These are phyloP conservation scores for Pipa parva DNA, from an alignment of 2,113 vertebrate species.

Conservation along the genomic window DNA sequence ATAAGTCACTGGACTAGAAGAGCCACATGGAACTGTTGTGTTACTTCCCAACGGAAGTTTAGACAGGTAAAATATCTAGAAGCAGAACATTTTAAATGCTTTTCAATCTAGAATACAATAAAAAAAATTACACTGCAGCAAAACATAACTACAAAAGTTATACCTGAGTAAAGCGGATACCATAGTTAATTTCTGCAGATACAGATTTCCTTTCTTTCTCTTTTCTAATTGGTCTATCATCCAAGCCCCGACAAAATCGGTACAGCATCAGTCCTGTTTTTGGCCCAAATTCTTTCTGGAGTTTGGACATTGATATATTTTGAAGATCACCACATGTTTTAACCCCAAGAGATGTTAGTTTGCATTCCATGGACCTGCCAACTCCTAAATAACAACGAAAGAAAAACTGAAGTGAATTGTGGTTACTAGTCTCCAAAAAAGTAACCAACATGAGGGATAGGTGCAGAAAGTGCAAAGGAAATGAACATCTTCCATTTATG, in stretches of 20 bases:
- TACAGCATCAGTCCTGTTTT: constrained; percentile 92
- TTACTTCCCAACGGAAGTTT: no score
- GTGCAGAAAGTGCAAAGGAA: no score
- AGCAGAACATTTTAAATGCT: no score
- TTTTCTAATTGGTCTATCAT: constrained; percentile 86
- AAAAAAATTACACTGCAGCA: not conserved
- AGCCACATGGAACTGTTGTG: no score
- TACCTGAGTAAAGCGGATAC: constrained; percentile 91
- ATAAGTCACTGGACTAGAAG: no score
- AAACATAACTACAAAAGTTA: not conserved
- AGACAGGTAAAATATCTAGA: no score
- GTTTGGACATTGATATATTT: constrained; percentile 80
- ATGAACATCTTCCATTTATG: no score
- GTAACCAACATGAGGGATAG: no score
- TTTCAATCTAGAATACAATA: no score
- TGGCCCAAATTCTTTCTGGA: constrained; percentile 93
- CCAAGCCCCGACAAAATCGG: constrained; percentile 90
- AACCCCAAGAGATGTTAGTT: constrained; percentile 79
- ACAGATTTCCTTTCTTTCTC: constrained; percentile 94
- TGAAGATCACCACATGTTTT: constrained; percentile 90
- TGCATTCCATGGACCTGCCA: constrained; percentile 85
- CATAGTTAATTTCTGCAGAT: constrained; percentile 98
- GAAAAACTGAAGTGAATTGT: no score
- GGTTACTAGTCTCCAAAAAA: no score
- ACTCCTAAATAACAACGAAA: constrained; percentile 77